Percentiles rank a stretch among this genome's conserved stretches.
Evolutionary conservation across 2,797 vertebrate genomes (phyloP).

Genomic region (Phataginus tricuspis): DNA sequence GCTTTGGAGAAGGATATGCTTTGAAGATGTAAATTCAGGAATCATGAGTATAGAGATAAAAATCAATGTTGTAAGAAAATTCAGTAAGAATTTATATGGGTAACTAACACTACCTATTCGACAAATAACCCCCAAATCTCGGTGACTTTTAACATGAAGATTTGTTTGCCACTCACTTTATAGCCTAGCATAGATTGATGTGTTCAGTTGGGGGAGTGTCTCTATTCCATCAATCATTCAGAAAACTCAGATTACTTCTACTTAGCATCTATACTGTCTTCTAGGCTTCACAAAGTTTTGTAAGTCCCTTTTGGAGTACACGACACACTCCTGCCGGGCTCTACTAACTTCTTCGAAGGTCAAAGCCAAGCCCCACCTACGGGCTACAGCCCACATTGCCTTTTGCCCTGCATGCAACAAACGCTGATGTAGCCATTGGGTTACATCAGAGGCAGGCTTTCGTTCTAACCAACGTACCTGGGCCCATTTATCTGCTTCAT

Average conservation of each 20-base stretch:
- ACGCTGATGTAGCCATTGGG: too few relatives aligned
- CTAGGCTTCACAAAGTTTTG: background rate
- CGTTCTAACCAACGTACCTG: too few relatives aligned
- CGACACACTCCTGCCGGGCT: too few relatives aligned
- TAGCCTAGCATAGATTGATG: background rate
- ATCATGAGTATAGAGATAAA: background rate
- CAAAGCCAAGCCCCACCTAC: too few relatives aligned
- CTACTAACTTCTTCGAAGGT: too few relatives aligned
- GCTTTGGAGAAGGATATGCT: background rate
- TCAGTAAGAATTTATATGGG: background rate
- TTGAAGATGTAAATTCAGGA: background rate
- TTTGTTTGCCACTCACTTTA: background rate
- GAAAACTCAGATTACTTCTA: background rate
- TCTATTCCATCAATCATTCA: constrained; percentile 6
- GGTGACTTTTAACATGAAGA: background rate
- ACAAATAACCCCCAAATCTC: background rate
- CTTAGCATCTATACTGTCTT: background rate
- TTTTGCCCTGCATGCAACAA: too few relatives aligned
- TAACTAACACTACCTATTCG: constrained; percentile 19
- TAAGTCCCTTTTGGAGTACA: too few relatives aligned
- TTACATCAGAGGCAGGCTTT: too few relatives aligned
- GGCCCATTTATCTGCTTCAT: too few relatives aligned
- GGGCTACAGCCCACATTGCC: too few relatives aligned
- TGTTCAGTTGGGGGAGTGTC: background rate
- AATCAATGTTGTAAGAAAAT: background rate